phyloP scores from a whole-genome alignment of 1,140 invertebrate species.

The Helicoverpa zea region DNA sequence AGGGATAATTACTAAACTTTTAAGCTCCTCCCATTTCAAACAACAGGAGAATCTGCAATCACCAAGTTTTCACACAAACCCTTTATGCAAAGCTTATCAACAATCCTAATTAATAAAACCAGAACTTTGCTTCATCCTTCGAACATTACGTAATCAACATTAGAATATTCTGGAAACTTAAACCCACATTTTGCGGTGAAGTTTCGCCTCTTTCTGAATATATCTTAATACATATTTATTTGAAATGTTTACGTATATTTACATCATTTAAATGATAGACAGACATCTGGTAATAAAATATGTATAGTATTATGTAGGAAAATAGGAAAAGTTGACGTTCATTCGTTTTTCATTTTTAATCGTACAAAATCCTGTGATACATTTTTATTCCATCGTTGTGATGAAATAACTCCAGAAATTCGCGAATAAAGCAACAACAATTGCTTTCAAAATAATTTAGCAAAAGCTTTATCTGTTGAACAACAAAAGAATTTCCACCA shows the following conservation, averaged over 20 bases:
- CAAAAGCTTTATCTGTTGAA: background rate
- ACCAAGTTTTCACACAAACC: background rate
- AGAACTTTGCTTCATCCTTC: background rate
- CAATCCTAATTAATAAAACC: background rate
- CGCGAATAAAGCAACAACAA: background rate
- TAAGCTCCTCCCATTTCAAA: background rate
- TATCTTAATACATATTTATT: no score
- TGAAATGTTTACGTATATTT: no score
- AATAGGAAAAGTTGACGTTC: no score
- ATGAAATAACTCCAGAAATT: background rate
- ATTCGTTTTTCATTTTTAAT: no score
- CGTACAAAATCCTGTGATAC: no score
- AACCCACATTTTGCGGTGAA: no score
- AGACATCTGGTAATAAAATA: no score
- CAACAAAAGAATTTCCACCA: slow-evolving; percentile 31
- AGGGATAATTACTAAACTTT: slow-evolving; percentile 36
- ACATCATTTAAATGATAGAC: no score
- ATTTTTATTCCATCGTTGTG: no score
- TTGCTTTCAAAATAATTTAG: slow-evolving; percentile 1
- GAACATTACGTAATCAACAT: background rate
- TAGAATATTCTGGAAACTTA: no score
- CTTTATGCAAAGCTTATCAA: background rate
- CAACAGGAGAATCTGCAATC: background rate
- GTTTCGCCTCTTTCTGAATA: no score
- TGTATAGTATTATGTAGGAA: no score